These are phyloP conservation scores for Arctia plantaginis DNA, from an alignment of 2,888 invertebrate species.

Conservation along the genomic window DNA sequence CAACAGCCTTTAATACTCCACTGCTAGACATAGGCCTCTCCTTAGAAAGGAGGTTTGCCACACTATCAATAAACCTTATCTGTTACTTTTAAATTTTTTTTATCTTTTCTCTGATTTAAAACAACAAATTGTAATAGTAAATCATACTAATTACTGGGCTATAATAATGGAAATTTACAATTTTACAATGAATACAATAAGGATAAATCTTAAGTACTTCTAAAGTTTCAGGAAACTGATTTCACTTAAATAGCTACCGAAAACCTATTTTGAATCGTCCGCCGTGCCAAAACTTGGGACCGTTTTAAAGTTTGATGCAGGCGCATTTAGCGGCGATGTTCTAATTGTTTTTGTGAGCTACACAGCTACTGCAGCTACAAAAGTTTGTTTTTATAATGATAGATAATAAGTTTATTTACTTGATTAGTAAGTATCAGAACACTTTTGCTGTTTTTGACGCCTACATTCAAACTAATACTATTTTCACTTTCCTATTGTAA, in stretches of 20 bases:
- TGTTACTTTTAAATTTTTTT: slow-evolving; percentile 12
- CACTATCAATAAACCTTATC: background rate
- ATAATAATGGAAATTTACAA: slow-evolving; percentile 28
- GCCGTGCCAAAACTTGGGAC: slow-evolving; percentile 56
- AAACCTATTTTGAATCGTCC: slow-evolving; percentile 50
- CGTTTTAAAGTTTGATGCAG: slow-evolving; percentile 68
- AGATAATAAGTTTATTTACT: slow-evolving; percentile 14
- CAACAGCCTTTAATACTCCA: no score
- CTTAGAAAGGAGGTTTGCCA: no score
- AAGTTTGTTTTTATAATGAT: slow-evolving; percentile 31
- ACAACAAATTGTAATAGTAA: background rate
- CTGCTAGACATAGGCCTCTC: no score
- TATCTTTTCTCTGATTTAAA: background rate
- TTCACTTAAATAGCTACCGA: slow-evolving; percentile 51
- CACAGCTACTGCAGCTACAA: slow-evolving; percentile 35
- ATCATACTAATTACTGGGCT: background rate
- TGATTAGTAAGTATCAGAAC: background rate
- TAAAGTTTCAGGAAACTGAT: slow-evolving; percentile 53
- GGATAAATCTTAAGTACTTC: slow-evolving; percentile 38
- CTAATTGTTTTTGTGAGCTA: slow-evolving; percentile 61
- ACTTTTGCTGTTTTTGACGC: no score
- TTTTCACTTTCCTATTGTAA: no score
- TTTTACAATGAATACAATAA: slow-evolving; percentile 35
- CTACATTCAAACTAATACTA: no score
- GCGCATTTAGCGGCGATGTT: slow-evolving; percentile 57